Evolutionary conservation across 2,113 vertebrate genomes (phyloP).

Genomic region (Lutjanus erythropterus): DNA sequence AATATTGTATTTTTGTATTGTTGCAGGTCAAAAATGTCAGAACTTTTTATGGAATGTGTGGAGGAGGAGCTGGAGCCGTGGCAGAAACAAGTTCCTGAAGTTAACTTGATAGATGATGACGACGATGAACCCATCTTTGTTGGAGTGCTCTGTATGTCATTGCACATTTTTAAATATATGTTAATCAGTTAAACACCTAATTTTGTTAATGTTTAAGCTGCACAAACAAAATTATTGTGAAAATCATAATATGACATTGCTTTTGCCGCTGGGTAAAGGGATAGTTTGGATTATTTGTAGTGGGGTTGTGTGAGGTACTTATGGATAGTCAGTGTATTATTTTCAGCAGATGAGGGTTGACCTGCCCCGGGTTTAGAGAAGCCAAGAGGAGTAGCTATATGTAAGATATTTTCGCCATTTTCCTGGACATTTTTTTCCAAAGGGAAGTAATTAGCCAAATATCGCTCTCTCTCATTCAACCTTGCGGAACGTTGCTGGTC

Average conservation of each 20-base stretch:
- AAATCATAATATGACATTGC: neutral
- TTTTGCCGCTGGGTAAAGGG: too few relatives aligned
- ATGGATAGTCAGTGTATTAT: too few relatives aligned
- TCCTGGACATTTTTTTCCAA: too few relatives aligned
- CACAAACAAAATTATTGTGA: neutral
- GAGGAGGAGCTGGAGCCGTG: slow-evolving; percentile 98
- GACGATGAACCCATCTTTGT: slow-evolving; percentile 97
- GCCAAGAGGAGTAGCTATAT: too few relatives aligned
- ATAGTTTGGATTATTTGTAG: too few relatives aligned
- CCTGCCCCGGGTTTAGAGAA: too few relatives aligned
- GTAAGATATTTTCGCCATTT: too few relatives aligned
- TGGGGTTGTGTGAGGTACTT: too few relatives aligned
- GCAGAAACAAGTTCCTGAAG: slow-evolving; percentile 92
- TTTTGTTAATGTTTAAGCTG: neutral
- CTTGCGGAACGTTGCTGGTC: too few relatives aligned
- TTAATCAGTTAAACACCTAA: neutral
- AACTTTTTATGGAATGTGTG: slow-evolving; percentile 99
- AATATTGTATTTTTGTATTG: slow-evolving; percentile 11
- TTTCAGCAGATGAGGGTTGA: too few relatives aligned
- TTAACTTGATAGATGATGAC: slow-evolving; percentile 89
- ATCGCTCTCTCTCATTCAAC: too few relatives aligned
- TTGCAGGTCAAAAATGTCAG: slow-evolving; percentile 90
- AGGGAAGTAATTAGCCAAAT: too few relatives aligned
- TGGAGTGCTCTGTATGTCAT: slow-evolving; percentile 92
- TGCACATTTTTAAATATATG: neutral